Evolutionary conservation across 92 coral and sea anemone species (phyloP).

Genomic region (Heteractis magnifica): DNA sequence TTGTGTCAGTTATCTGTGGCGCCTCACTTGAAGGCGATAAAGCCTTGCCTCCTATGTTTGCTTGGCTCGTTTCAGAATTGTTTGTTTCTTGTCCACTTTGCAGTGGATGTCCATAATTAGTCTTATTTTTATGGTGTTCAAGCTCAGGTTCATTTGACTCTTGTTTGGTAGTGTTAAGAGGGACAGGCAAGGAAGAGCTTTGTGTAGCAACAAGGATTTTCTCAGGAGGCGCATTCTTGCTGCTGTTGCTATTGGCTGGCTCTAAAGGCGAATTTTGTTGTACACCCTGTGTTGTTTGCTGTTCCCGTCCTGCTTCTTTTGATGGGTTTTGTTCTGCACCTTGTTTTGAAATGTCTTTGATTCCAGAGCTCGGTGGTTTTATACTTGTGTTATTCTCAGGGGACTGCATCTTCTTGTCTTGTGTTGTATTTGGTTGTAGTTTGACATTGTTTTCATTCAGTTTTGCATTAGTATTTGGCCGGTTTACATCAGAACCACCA

Average conservation of each 20-base stretch:
- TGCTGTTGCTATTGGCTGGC: not conserved
- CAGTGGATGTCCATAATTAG: not conserved
- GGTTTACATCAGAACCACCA: not conserved
- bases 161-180: not conserved
- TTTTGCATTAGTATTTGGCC: not conserved
- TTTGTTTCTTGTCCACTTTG: not conserved
- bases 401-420: not conserved
- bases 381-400: not conserved
- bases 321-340: not conserved
- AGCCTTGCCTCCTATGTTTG: not conserved
- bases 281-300: not conserved
- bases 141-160: not conserved
- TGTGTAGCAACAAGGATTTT: constrained; percentile 22
- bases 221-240: constrained; percentile 5
- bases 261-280: not conserved
- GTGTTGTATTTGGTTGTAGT: not conserved
- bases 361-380: not conserved
- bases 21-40: not conserved
- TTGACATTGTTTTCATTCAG: not conserved
- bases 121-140: not conserved
- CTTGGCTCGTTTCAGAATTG: not conserved
- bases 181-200: constrained; percentile 7
- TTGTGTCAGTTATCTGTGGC: not conserved
- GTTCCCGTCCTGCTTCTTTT: not conserved
- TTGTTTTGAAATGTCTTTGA: not conserved